phyloP scores from a whole-genome alignment of 2,797 vertebrate genomes.

The Pangasius larnaudii region DNA sequence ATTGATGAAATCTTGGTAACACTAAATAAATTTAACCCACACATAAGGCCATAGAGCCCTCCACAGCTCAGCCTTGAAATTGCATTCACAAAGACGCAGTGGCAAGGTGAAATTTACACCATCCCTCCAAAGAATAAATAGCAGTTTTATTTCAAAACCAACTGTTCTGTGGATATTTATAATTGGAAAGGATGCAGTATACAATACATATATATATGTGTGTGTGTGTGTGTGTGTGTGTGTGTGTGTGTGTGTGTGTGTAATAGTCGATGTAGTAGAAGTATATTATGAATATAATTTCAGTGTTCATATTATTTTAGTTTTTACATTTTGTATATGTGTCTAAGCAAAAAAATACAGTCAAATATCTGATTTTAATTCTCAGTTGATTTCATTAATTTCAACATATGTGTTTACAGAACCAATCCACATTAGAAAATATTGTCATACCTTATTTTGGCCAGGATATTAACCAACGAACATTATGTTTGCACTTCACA shows the following conservation, averaged over 20 bases:
- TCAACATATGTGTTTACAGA: slow-evolving; percentile 29
- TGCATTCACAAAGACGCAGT: slow-evolving; percentile 41
- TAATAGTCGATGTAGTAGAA: too few species aligned
- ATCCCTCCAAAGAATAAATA: not conserved
- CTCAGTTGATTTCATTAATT: slow-evolving; percentile 18
- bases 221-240: too few species aligned
- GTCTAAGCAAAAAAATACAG: not conserved
- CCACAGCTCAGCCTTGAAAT: slow-evolving; percentile 65
- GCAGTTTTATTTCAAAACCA: too few species aligned
- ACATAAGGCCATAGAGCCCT: slow-evolving; percentile 60
- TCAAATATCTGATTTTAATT: not conserved
- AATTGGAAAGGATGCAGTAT: too few species aligned
- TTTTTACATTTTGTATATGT: not conserved
- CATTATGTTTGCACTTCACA: slow-evolving; percentile 42
- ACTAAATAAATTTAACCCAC: slow-evolving; percentile 51
- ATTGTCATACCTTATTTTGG: slow-evolving; percentile 34
- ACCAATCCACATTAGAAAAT: slow-evolving; percentile 28
- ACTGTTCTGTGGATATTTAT: too few species aligned
- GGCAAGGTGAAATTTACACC: not conserved
- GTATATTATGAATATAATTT: too few species aligned
- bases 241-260: too few species aligned
- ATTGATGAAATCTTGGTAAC: slow-evolving; percentile 51
- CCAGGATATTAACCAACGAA: slow-evolving; percentile 54
- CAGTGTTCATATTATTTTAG: not conserved
- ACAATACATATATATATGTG: not conserved